Conservation (phyloP, 2,888 invertebrate genomes). For the Andricus curvator region DNA sequence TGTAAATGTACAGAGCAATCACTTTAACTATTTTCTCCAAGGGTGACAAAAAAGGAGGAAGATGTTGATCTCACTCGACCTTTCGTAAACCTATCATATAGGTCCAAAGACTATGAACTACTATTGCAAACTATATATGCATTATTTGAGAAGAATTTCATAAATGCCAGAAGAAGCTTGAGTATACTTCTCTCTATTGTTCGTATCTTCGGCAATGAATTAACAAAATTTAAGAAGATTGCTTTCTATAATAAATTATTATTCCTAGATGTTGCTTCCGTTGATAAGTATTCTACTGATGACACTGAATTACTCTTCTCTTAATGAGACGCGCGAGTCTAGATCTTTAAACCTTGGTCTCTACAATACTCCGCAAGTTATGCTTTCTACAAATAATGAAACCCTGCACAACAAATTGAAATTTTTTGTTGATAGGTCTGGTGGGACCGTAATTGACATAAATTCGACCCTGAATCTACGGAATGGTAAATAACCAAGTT, state of each 20-base stretch:
- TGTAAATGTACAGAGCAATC: neutral
- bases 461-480: conserved; percentile 38
- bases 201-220: conserved; percentile 50
- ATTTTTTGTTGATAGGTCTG: neutral
- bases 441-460: neutral
- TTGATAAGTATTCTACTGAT: conserved; percentile 69
- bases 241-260: conserved; percentile 4
- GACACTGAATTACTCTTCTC: conserved; percentile 62
- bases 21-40: conserved; percentile 43
- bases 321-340: neutral
- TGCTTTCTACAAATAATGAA: conserved; percentile 5
- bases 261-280: conserved; percentile 69
- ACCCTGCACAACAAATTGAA: neutral
- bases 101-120: conserved; percentile 67
- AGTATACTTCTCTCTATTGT: conserved; percentile 67
- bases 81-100: conserved; percentile 60
- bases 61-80: conserved; percentile 63
- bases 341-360: neutral
- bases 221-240: neutral
- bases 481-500: conserved; percentile 6
- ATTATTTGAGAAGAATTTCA: conserved; percentile 72
- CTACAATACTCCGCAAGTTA: conserved; percentile 12
- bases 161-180: conserved; percentile 71
- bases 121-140: conserved; percentile 70
- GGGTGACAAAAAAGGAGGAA: conserved; percentile 70